Percentiles rank a stretch among this genome's conserved stretches.
phyloP scores from a whole-genome alignment of 2,797 vertebrate species.

The Lithobates pipiens region DNA sequence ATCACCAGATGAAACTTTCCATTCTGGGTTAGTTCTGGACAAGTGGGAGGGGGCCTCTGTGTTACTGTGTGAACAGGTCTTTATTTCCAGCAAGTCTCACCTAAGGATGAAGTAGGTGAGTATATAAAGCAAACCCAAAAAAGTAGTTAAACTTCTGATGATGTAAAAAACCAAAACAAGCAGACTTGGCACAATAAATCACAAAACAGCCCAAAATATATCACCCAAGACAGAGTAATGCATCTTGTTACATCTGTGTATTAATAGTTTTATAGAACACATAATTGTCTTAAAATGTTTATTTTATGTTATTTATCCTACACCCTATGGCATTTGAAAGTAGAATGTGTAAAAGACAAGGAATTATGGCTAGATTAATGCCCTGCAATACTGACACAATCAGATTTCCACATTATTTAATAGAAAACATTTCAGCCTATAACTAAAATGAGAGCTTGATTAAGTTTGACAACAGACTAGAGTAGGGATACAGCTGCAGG shows the following conservation, averaged over 20 bases:
- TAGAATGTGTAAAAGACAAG: conserved; percentile 47
- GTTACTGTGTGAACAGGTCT: no score
- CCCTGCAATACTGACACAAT: conserved; percentile 55
- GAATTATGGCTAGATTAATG: conserved; percentile 59
- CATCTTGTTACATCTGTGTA: conserved; percentile 53
- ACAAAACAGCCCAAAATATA: conserved; percentile 33
- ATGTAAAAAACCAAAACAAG: background rate
- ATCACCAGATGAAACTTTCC: no score
- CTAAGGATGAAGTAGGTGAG: background rate
- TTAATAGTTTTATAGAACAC: conserved; percentile 45
- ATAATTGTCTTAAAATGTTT: conserved; percentile 43
- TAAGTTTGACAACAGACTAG: conserved; percentile 58
- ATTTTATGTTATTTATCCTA: conserved; percentile 51
- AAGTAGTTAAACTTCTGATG: background rate
- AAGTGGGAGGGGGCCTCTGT: no score
- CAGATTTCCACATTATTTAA: conserved; percentile 61
- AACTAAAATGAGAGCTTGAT: conserved; percentile 59
- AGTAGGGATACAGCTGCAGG: conserved; percentile 58
- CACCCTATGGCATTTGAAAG: conserved; percentile 49
- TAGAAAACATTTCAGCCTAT: conserved; percentile 62
- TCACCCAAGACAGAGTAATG: conserved; percentile 38
- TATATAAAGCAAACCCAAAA: background rate
- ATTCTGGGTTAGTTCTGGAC: no score
- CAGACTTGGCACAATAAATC: conserved; percentile 11
- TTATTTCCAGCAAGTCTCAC: no score